phyloP scores from a whole-genome alignment of 2,113 vertebrate species.

The Blennius ocellaris region DNA sequence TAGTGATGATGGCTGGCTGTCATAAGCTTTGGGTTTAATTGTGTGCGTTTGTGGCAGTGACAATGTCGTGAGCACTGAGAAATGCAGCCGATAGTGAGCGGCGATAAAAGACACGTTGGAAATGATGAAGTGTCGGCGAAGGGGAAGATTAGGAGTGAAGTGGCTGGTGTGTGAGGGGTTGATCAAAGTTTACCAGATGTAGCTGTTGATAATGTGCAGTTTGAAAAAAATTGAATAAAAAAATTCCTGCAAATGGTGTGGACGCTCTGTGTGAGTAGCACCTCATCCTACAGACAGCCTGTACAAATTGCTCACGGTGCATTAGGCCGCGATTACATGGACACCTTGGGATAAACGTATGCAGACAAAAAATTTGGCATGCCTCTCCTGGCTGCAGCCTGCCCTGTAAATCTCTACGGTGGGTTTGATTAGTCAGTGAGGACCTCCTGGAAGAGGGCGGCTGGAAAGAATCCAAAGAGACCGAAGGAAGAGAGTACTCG shows the following conservation, averaged over 20 bases:
- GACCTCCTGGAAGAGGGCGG: slow-evolving; percentile 20
- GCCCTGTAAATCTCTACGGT: slow-evolving; percentile 38
- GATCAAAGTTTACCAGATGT: slow-evolving; percentile 29
- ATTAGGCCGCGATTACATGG: slow-evolving; percentile 12
- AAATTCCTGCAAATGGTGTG: slow-evolving; percentile 27
- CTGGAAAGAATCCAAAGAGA: slow-evolving; percentile 8
- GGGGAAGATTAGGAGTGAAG: slow-evolving; percentile 8
- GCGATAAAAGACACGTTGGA: slow-evolving; percentile 25
- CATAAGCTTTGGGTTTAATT: slow-evolving; percentile 54
- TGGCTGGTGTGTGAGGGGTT: neutral
- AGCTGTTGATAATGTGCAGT: slow-evolving; percentile 33
- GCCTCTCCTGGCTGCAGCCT: slow-evolving; percentile 5
- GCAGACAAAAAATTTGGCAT: slow-evolving; percentile 14
- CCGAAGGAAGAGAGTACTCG: neutral
- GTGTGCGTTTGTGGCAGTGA: slow-evolving; percentile 18
- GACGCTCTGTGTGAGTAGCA: neutral
- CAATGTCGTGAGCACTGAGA: slow-evolving; percentile 17
- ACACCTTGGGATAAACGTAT: slow-evolving; percentile 33
- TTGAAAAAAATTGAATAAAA: too few relatives aligned
- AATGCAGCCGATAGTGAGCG: slow-evolving; percentile 32
- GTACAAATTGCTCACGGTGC: slow-evolving; percentile 45
- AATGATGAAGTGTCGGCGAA: slow-evolving; percentile 17
- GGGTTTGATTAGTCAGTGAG: slow-evolving; percentile 43
- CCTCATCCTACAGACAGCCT: slow-evolving; percentile 28
- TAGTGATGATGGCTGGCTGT: slow-evolving; percentile 67